Evolutionary conservation across 2,888 invertebrate species (phyloP).

Genomic region (Neocrepidodera transversa): DNA sequence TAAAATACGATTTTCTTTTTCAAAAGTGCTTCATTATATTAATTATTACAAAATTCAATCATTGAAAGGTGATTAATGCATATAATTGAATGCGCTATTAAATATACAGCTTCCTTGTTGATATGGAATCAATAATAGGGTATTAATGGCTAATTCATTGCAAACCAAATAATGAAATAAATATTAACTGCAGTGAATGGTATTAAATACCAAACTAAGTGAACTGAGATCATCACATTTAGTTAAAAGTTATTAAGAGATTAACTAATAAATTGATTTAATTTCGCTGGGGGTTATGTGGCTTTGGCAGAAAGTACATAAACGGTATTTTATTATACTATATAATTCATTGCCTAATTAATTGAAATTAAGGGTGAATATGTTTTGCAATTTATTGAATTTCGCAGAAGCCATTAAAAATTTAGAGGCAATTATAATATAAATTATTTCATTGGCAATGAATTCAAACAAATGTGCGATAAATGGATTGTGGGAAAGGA

Average conservation of each 20-base stretch:
- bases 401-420: background rate
- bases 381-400: background rate
- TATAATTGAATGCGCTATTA: no score
- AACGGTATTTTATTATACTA: conserved; percentile 4
- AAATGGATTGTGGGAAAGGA: no score
- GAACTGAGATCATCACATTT: conserved; percentile 7
- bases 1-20: no score
- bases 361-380: conserved; percentile 6
- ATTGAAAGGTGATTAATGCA: no score
- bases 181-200: background rate
- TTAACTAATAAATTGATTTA: conserved; percentile 19
- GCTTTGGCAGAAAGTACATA: conserved; percentile 3
- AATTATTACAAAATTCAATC: no score
- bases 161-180: conserved; percentile 4
- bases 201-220: background rate
- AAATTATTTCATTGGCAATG: no score
- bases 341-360: conserved; percentile 3
- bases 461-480: no score
- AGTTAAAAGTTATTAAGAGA: conserved; percentile 13
- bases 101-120: background rate
- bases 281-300: conserved; percentile 18
- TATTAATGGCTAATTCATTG: background rate
- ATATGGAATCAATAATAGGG: background rate
- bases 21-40: no score
- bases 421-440: background rate